phyloP scores from a whole-genome alignment of 2,888 invertebrate genomes.

The Eristalis tenax region DNA sequence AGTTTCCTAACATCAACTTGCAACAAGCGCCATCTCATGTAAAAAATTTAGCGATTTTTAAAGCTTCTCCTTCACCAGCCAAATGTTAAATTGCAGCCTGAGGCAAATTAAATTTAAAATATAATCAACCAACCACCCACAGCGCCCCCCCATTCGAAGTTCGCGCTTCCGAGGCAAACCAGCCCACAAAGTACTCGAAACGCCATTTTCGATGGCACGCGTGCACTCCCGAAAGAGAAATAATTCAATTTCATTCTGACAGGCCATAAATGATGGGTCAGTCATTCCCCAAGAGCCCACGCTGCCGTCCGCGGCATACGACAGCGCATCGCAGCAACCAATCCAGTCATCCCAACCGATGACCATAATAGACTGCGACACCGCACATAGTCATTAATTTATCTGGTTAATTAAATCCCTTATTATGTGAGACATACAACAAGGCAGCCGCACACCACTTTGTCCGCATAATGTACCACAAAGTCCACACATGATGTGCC shows the following conservation, averaged over 20 bases:
- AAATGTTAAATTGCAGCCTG: too few species aligned
- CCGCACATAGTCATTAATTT: slow-evolving; percentile 53
- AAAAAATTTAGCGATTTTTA: too few species aligned
- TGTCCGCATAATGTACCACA: slow-evolving; percentile 15
- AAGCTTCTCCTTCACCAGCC: too few species aligned
- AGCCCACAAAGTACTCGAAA: background rate
- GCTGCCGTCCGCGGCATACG: background rate
- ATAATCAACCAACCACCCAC: background rate
- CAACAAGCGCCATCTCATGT: too few species aligned
- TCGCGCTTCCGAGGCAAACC: background rate
- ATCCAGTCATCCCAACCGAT: background rate
- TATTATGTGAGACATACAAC: slow-evolving; percentile 21
- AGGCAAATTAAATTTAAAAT: background rate
- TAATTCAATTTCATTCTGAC: slow-evolving; percentile 49
- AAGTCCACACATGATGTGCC: background rate
- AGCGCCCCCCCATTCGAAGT: background rate
- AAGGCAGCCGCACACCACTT: slow-evolving; percentile 15
- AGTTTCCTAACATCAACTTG: too few species aligned
- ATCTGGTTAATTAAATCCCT: slow-evolving; percentile 64
- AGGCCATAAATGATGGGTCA: slow-evolving; percentile 37
- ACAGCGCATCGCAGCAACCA: background rate
- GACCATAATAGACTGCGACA: slow-evolving; percentile 15
- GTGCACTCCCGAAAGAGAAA: background rate
- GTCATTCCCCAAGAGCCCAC: background rate
- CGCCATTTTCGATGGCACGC: background rate